phyloP scores from a whole-genome alignment of 2,888 invertebrate species.

The Hemaris fuciformis region DNA sequence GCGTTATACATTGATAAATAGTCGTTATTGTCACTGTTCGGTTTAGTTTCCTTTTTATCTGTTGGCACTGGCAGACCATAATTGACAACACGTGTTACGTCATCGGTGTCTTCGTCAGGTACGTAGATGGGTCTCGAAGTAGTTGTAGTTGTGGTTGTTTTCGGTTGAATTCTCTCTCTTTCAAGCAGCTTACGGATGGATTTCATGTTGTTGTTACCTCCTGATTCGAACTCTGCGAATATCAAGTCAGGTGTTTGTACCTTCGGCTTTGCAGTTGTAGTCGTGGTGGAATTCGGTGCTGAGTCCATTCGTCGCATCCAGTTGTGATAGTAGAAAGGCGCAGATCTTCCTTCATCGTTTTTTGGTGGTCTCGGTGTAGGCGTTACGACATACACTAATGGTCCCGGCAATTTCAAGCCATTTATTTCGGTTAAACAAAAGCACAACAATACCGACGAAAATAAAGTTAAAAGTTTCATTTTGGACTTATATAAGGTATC shows the following conservation, averaged over 20 bases:
- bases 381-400: constrained; percentile 71
- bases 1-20: constrained; percentile 61
- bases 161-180: constrained; percentile 48
- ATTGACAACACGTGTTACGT: constrained; percentile 34
- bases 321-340: constrained; percentile 71
- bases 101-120: constrained; percentile 47
- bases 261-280: constrained; percentile 43
- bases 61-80: constrained; percentile 38
- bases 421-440: constrained; percentile 38
- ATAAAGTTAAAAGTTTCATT: constrained; percentile 50
- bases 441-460: constrained; percentile 45
- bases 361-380: constrained; percentile 52
- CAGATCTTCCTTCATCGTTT: constrained; percentile 53
- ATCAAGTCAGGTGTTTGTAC: constrained; percentile 68
- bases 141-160: constrained; percentile 38
- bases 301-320: constrained; percentile 71
- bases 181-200: constrained; percentile 68
- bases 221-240: constrained; percentile 73
- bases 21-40: constrained; percentile 47
- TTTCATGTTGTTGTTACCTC: constrained; percentile 58
- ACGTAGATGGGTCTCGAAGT: constrained; percentile 60
- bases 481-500: constrained; percentile 47
- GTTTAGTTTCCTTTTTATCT: constrained; percentile 28
- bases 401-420: constrained; percentile 56
- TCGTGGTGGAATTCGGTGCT: constrained; percentile 40